Evolutionary conservation across 35 echinoderm and acorn worm species (phyloP), one percentile per base, ranked within the genome.

Genomic region (Anneissia japonica): DNA sequence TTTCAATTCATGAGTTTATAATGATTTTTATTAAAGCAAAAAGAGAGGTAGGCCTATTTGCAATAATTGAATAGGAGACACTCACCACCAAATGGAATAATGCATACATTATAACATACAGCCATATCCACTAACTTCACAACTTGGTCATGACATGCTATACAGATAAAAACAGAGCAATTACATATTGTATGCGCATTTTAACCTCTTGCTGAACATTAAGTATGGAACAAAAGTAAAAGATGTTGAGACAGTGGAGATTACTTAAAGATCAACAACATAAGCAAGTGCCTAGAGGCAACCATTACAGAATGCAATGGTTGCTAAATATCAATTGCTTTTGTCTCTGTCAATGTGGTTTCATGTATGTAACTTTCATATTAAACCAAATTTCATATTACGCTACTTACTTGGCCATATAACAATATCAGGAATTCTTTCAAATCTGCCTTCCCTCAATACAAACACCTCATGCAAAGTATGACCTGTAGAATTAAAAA

Each of bases 81-180:
- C 95, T 88, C 35, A 93, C 95, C 95, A 88, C 95, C 95, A 93
- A 93, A 97, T 75, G 95, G 95, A 81, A 97, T 97, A 77, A 93
- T 89, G 73, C 91, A 93, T 21, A 97, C 91, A 91, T 93, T 89
- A 39, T 93, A 85, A 38, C 87, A 88, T 73, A 56, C 39, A 32
- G 91, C 92, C 35, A 92, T 30, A 35, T 88, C 88, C 0, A 97
- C 91, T 21, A 93, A 80, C 83, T 93, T 97, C 2, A 93, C 91
- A 26, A 97, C 95, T 80, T 87, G 80, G 73, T 93, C 73, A 80
- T 97, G 95, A 46, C 88, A 85, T 37, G 41, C 95, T 97, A 29
- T 21, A 55, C 82, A 51, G n/a, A 85, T 74, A 80, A 82, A 77
- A 91, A n/a, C n/a, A n/a, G n/a, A n/a, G n/a, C n/a, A n/a, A n/a